Evolutionary conservation across 2,888 invertebrate genomes (phyloP), one percentile per base, ranked within the genome.

Genomic region (Diadromus collaris): DNA sequence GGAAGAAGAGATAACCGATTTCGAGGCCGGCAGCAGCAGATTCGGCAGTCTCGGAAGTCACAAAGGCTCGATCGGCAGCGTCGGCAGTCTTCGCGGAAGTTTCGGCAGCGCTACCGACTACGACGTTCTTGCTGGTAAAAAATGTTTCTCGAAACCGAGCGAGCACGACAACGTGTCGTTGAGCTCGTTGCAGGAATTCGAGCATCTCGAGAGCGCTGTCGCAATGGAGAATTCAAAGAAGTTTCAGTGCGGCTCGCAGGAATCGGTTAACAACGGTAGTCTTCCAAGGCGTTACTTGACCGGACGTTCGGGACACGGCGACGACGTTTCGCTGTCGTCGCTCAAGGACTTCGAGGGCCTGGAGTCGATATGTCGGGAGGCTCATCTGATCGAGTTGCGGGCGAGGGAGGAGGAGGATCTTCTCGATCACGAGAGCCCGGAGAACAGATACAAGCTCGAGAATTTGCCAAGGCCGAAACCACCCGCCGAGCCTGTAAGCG

Each of bases 161-260:
- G 97, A 98, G 84, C 96, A 96, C 88, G 98, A 98, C 88, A 97
- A 98, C 88, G 93, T 97, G 54, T 98, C 98, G 0, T 95, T 98
- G 90, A 97, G 96, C 82, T 98, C 98, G 6, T 92, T 98, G 78
- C 97, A 97, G 91, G 98, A 98, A 89, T 98, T 98, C 92, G 98
- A 98, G 92, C 95, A 95, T 81, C 92, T 98, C 16, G 98, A 98
- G 91, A 94, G 94, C 84, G 96, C 97, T 1, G 94, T 98, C 86
- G 94, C 94, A 0, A 92, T 96, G 88, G 97, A 97, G 89, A 96
- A 95, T 89, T 89, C 91, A 51, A 91, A 89, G 38, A 94, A 94
- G 85, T 93, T 93, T 84, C 93, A 94, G 85, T 89, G 90, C 41
- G 95, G 96, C 10, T 97, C 97, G 2, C 96, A 97, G 87, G 97